Base-by-base conservation (phyloP, 2,797 vertebrate species). In the Avahi laniger region DNA sequence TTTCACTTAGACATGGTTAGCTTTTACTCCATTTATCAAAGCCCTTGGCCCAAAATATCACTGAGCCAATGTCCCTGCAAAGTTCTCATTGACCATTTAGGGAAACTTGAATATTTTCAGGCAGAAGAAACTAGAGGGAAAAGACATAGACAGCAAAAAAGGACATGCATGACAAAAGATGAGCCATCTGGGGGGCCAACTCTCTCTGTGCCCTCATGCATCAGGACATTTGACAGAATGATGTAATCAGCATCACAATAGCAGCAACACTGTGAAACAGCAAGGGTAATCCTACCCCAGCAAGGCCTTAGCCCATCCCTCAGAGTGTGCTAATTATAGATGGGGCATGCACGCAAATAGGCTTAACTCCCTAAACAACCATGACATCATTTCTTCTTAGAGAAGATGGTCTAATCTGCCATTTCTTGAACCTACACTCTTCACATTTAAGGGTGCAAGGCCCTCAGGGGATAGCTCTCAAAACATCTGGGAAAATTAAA, bases 331-430 rank as follows among this genome's bases (percentile, higher is more conserved):
- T 97, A 97, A 97, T 95, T 95, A 96, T 97, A 97, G 94, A 75
- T 2, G 0, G 28, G 22, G 38, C 52, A 11, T 79, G 80, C 48
- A 46, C 67, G 70, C 70, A 97, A 89, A 93, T 59, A 95, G n/a
- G 41, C 48, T 75, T 86, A 88, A 75, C 30, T 93, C 63, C n/a
- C 46, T 76, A 84, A 96, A 95, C 33, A 95, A 70, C 35, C n/a
- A 88, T 98, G 97, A 90, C 73, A 88, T 96, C 61, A 65, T 95
- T 93, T 89, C 93, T 96, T 95, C 80, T 96, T 97, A 82, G 67
- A 94, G 91, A 97, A 90, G 35, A 83, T 90, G 83, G 85, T 80
- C 73, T 96, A 61, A 97, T 88, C 33, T 91, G 52, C 54, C 59
- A 91, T 85, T 84, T 33, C 63, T 84, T 90, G 76, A 85, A 86